phyloP scores from a whole-genome alignment of 1,140 invertebrate species.

The Centruroides sculpturatus region DNA sequence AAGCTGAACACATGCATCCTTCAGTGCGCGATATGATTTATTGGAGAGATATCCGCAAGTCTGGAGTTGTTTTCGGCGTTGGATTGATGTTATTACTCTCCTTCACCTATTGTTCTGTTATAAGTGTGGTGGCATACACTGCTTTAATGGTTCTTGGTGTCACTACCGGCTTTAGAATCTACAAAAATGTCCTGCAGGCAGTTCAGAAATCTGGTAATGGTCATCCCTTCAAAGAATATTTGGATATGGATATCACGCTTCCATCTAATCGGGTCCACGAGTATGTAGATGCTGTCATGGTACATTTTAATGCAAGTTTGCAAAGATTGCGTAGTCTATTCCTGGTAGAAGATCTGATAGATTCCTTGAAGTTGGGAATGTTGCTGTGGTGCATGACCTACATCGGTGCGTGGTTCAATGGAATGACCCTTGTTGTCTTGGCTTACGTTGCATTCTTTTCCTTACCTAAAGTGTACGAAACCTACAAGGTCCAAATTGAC shows the following conservation, averaged over 20 bases:
- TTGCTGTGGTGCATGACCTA: slow-evolving; percentile 89
- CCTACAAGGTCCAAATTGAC: slow-evolving; percentile 53
- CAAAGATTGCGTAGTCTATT: slow-evolving; percentile 78
- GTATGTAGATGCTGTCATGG: slow-evolving; percentile 62
- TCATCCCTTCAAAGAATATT: slow-evolving; percentile 90
- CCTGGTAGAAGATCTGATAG: slow-evolving; percentile 88
- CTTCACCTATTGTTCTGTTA: slow-evolving; percentile 83
- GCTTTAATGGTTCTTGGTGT: slow-evolving; percentile 65
- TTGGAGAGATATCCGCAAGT: slow-evolving; percentile 89
- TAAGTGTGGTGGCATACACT: slow-evolving; percentile 84
- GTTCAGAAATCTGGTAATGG: slow-evolving; percentile 93
- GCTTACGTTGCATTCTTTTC: slow-evolving; percentile 85
- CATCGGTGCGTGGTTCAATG: slow-evolving; percentile 94
- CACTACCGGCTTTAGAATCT: slow-evolving; percentile 83
- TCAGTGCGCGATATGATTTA: slow-evolving; percentile 89
- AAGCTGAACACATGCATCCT: slow-evolving; percentile 72
- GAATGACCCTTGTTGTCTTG: slow-evolving; percentile 92
- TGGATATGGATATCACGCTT: slow-evolving; percentile 71
- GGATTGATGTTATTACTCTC: slow-evolving; percentile 74
- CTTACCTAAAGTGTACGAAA: slow-evolving; percentile 93
- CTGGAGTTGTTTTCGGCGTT: slow-evolving; percentile 76
- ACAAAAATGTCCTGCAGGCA: slow-evolving; percentile 88
- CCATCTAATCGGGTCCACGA: slow-evolving; percentile 76
- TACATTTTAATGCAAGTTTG: slow-evolving; percentile 63
- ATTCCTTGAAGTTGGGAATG: slow-evolving; percentile 62